These are phyloP conservation scores for Tetropium fuscum DNA, from an alignment of 2,888 invertebrate species.

Conservation along the genomic window DNA sequence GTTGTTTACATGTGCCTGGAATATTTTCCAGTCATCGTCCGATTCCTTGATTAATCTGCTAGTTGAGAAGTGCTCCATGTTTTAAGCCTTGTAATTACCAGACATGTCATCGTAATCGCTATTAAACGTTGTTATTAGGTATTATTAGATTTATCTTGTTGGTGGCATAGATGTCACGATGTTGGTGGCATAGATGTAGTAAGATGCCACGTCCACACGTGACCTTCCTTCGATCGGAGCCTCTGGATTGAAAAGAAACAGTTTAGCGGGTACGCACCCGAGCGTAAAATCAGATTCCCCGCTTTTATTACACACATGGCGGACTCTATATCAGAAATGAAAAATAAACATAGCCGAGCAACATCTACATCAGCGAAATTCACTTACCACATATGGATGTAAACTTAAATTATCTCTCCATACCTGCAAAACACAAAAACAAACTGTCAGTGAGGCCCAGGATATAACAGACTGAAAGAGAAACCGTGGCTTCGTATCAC, in stretches of 20 bases:
- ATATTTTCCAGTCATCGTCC: too few species aligned
- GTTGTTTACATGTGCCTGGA: too few species aligned
- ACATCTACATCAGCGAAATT: slow-evolving; percentile 20
- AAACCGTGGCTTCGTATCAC: slow-evolving; percentile 4
- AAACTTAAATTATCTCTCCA: slow-evolving; percentile 24
- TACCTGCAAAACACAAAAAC: slow-evolving; percentile 29
- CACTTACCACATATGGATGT: slow-evolving; percentile 18
- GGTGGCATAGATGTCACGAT: too few species aligned
- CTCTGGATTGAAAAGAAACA: background rate
- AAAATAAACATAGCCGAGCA: slow-evolving; percentile 17
- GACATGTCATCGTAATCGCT: too few species aligned
- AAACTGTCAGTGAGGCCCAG: slow-evolving; percentile 18
- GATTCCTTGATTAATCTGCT: too few species aligned
- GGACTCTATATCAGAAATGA: slow-evolving; percentile 19
- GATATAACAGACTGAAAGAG: slow-evolving; percentile 1
- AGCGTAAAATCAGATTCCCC: slow-evolving; percentile 16
- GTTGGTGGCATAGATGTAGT: too few species aligned
- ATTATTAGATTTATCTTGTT: too few species aligned
- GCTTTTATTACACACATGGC: slow-evolving; percentile 20
- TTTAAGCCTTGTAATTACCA: too few species aligned
- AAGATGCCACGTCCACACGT: too few species aligned
- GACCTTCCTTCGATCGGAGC: too few species aligned
- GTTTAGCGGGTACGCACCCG: slow-evolving; percentile 1
- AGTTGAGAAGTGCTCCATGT: too few species aligned
- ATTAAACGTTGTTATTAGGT: too few species aligned